Evolutionary conservation across 2,113 vertebrate species (phyloP), one percentile per base, ranked within the genome.

Genomic region (Gobius niger): DNA sequence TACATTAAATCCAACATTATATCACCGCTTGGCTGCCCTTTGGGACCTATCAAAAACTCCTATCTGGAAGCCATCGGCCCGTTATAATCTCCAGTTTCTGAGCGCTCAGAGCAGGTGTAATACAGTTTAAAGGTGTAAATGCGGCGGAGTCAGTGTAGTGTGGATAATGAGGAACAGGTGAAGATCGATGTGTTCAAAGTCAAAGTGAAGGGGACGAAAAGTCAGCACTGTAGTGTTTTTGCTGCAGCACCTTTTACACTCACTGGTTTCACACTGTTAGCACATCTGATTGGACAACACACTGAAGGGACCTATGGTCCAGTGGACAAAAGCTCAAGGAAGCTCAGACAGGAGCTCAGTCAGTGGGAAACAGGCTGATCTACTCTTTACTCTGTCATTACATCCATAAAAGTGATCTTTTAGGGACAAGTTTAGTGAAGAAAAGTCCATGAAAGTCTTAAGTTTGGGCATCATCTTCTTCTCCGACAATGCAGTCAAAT

Each of bases 231-330:
- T 34, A 51, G 16, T 51, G 51, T 51, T 66, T 66, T 73, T 65
- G 73, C 68, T 53, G 74, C 61, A 77, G 82, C 78, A 72, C 34
- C 66, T 15, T 77, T 75, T 75, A 77, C 68, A 34, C 67, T 11
- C 14, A 52, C 12, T 65, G 78, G 15, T 66, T 83, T 73, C 65
- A 73, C 76, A 70, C 67, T 7, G 62, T 63, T 59, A 44, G 80
- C 80, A 77, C 49, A 61, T 57, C 54, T 4, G 19, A 53, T 57
- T 40, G 11, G 54, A 57, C 56, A 40, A 9, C 34, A 14, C 51
- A 53, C 51, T 53, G 56, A 34, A 34, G 19, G 13, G 10, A 56
- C 19, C 53, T 34, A 34, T 34, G 24, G 24, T 34, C 24, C 53
- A 11, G 9, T 13, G 53, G 56, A 59, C 56, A 40, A n/a, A 7